Conservation (phyloP, 2,888 invertebrate genomes). For the Mamestra brassicae region DNA sequence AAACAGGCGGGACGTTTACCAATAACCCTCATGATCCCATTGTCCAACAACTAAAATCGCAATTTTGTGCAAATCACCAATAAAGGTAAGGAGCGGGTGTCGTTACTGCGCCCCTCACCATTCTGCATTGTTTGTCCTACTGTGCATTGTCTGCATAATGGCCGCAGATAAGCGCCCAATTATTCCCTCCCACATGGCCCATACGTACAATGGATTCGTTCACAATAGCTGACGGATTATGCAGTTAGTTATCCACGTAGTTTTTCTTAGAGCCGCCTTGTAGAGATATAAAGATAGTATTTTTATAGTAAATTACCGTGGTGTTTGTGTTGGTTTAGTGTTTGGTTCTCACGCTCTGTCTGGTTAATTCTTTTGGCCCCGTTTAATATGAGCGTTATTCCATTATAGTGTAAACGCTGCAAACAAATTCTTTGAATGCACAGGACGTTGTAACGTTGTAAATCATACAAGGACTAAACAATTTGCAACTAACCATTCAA, state of each 20-base stretch:
- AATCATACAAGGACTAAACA: slow-evolving; percentile 19
- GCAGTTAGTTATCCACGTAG: slow-evolving; percentile 31
- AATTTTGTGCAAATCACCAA: slow-evolving; percentile 48
- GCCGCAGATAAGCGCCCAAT: slow-evolving; percentile 58
- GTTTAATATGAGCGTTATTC: slow-evolving; percentile 28
- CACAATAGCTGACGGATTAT: slow-evolving; percentile 44
- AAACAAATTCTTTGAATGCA: slow-evolving; percentile 9
- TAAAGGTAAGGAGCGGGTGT: slow-evolving; percentile 37
- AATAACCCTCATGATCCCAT: neutral
- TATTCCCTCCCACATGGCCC: slow-evolving; percentile 54
- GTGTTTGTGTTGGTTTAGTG: slow-evolving; percentile 21
- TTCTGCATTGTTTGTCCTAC: slow-evolving; percentile 52
- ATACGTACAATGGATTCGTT: slow-evolving; percentile 46
- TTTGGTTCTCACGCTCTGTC: slow-evolving; percentile 53
- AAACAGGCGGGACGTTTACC: neutral
- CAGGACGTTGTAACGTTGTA: neutral
- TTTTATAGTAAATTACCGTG: slow-evolving; percentile 37
- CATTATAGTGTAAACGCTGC: neutral
- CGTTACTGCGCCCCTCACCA: slow-evolving; percentile 40
- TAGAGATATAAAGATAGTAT: slow-evolving; percentile 53
- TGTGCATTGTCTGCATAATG: slow-evolving; percentile 57
- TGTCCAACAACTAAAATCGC: neutral
- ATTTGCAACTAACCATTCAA: slow-evolving; percentile 3
- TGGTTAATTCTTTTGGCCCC: slow-evolving; percentile 40
- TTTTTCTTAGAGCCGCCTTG: slow-evolving; percentile 42